Percentiles rank a stretch among this genome's conserved stretches.
Conservation (phyloP, 2,888 invertebrate genomes). For the Luffia ferchaultella region DNA sequence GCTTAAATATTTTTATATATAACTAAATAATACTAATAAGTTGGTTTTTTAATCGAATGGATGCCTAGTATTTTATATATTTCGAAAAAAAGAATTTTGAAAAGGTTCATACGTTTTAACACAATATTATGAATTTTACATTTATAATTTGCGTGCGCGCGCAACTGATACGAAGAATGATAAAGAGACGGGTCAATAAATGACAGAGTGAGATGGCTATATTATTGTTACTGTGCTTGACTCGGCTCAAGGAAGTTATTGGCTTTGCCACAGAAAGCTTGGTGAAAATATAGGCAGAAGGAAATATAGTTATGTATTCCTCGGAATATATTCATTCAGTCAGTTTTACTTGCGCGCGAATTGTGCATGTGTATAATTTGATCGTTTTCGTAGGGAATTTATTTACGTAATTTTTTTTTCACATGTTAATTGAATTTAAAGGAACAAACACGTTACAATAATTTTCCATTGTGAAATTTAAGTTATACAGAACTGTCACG, state of each 20-base stretch:
- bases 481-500: too few species aligned
- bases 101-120: background rate
- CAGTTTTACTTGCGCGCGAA: too few species aligned
- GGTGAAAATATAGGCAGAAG: background rate
- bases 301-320: too few species aligned
- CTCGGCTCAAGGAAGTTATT: too few species aligned
- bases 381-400: too few species aligned
- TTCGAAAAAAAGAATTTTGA: background rate
- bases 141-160: slow-evolving; percentile 24
- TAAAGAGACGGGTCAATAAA: slow-evolving; percentile 42
- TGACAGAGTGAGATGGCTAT: slow-evolving; percentile 26
- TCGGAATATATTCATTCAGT: too few species aligned
- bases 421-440: too few species aligned
- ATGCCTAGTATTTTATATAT: background rate
- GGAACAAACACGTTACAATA: too few species aligned
- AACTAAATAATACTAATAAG: too few species aligned
- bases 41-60: background rate
- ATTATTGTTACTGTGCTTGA: slow-evolving; percentile 28
- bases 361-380: too few species aligned
- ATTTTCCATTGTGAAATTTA: too few species aligned
- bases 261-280: background rate
- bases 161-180: slow-evolving; percentile 28
- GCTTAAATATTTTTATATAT: background rate
- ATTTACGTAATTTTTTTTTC: too few species aligned
- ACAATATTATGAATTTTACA: background rate